A percentile compares a stretch with the other conserved stretches of the same genome.
These are phyloP conservation scores for Hyles lineata DNA, from an alignment of 2,888 invertebrate species.

Conservation along the genomic window DNA sequence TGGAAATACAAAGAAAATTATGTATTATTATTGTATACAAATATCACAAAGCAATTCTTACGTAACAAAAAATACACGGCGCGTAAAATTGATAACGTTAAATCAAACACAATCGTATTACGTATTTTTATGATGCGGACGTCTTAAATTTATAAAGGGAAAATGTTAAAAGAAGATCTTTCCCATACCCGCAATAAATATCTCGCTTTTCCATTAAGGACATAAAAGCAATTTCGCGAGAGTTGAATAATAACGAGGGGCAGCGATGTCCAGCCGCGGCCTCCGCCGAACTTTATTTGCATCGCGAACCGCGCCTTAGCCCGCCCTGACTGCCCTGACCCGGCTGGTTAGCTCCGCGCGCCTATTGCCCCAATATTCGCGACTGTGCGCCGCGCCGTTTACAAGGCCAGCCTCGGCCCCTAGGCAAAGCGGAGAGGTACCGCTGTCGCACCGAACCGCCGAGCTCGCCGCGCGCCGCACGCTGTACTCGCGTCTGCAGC, in stretches of 20 bases:
- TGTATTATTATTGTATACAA: background rate
- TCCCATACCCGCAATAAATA: slow-evolving; percentile 79
- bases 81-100: slow-evolving; percentile 14
- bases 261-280: slow-evolving; percentile 77
- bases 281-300: slow-evolving; percentile 80
- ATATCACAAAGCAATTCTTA: background rate
- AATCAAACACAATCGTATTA: slow-evolving; percentile 58
- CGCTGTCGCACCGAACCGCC: background rate
- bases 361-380: slow-evolving; percentile 80
- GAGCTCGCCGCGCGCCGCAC: no score
- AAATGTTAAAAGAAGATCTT: slow-evolving; percentile 70
- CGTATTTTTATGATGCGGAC: slow-evolving; percentile 57
- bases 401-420: slow-evolving; percentile 32
- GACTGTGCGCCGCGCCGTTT: slow-evolving; percentile 59
- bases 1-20: background rate
- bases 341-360: slow-evolving; percentile 53
- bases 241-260: slow-evolving; percentile 83
- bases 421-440: background rate
- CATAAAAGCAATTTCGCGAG: slow-evolving; percentile 83
- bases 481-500: slow-evolving; percentile 37
- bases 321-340: slow-evolving; percentile 54
- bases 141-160: slow-evolving; percentile 43
- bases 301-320: slow-evolving; percentile 72
- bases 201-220: slow-evolving; percentile 82
- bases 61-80: background rate